Evolutionary conservation across 2,113 vertebrate species (phyloP).

Genomic region (Origma solitaria): DNA sequence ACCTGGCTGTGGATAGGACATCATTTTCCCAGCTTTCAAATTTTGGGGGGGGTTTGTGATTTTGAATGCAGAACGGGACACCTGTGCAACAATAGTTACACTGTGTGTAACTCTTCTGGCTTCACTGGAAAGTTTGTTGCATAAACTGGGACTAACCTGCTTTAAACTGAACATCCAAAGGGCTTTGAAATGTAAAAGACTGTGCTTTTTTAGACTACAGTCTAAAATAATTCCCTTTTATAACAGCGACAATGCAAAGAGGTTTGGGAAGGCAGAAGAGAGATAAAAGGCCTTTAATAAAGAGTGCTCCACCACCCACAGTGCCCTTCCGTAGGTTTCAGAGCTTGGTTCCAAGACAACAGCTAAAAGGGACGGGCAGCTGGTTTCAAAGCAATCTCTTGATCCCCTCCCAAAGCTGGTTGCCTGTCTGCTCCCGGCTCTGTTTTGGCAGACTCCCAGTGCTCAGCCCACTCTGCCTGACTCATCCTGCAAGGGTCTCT

Average conservation of each 20-base stretch:
- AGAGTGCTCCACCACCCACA: neutral
- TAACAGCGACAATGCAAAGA: neutral
- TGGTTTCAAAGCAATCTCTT: neutral
- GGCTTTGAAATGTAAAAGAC: slow-evolving; percentile 49
- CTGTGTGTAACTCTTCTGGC: neutral
- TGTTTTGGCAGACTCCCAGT: neutral
- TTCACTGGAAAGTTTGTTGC: neutral
- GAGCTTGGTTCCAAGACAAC: neutral
- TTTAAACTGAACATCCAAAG: neutral
- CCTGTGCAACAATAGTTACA: too few species aligned
- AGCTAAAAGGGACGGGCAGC: neutral
- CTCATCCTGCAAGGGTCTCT: neutral
- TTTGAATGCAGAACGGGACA: neutral
- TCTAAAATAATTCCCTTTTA: slow-evolving; percentile 20
- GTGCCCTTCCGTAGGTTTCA: neutral
- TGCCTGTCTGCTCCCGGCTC: neutral
- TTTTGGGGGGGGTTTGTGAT: rapidly evolving
- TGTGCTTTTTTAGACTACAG: neutral
- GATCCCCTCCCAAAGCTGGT: neutral
- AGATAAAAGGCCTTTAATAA: slow-evolving; percentile 36
- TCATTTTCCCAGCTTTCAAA: neutral
- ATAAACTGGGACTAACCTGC: neutral
- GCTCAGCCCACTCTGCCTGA: neutral
- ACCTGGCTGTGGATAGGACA: neutral
- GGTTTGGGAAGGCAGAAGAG: neutral